phyloP scores from a whole-genome alignment of 2,797 vertebrate species.

The Chiloscyllium punctatum region DNA sequence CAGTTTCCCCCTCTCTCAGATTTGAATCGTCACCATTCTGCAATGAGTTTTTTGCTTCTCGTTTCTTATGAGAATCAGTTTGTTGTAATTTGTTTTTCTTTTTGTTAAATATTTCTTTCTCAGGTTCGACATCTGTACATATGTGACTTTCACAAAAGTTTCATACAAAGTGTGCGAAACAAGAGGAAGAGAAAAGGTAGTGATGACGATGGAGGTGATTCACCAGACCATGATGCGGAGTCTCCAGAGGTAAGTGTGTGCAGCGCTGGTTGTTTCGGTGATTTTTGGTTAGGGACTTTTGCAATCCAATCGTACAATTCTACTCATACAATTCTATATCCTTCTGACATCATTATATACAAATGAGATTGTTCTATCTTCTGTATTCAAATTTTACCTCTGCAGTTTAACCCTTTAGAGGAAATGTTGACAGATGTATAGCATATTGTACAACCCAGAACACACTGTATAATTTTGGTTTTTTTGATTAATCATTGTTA shows the following conservation, averaged over 20 bases:
- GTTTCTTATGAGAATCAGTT: background rate
- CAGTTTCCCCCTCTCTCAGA: background rate
- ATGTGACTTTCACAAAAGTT: constrained; percentile 98
- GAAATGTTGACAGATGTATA: background rate
- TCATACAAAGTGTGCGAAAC: constrained; percentile 96
- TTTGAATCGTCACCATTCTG: background rate
- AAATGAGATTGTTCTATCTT: background rate
- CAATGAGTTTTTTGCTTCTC: background rate
- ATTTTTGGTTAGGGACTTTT: background rate
- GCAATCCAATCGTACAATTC: background rate
- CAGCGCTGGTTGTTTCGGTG: background rate
- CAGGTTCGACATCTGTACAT: constrained; percentile 95
- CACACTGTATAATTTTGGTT: background rate
- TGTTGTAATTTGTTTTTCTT: constrained; percentile 39
- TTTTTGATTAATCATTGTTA: background rate
- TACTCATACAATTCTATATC: background rate
- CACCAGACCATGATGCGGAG: constrained; percentile 89
- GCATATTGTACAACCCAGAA: background rate
- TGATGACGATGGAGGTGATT: constrained; percentile 92
- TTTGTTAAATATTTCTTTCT: constrained; percentile 38
- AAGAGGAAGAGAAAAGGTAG: constrained; percentile 98
- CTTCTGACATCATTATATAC: background rate
- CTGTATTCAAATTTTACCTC: background rate
- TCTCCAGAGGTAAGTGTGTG: constrained; percentile 77
- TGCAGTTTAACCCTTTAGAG: background rate